Base-by-base conservation (phyloP, 2,113 vertebrate genomes). In the Gila orcuttii region DNA sequence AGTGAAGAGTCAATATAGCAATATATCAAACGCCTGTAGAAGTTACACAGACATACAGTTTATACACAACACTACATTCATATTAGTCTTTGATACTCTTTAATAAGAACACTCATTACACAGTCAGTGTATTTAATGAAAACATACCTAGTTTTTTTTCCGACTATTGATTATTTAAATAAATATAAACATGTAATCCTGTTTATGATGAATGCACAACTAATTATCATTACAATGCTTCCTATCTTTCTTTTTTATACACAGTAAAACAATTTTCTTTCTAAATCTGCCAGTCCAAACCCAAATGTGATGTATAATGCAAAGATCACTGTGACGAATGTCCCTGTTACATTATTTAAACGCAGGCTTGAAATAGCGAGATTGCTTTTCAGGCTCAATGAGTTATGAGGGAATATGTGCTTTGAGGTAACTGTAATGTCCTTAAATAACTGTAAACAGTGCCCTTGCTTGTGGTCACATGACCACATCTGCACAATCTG, bases 261-360 rank as follows among this genome's bases (percentile, higher is more conserved):
- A 8, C 9, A 77, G 19, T 55, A 6, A 25, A 12, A 33, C 28
- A 12, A 23, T 11, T 31, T 77, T 77, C 47, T 21, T 73, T 77
- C 15, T 77, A 31, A 77, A 55, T 52, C 75, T 77, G 75, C 17
- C 60, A n/a, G 57, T 25, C 62, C 45, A 60, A 36, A 80, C 36
- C 23, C 36, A 80, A 42, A 64, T 80, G 55, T 71, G 47, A 82
- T 82, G 47, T 39, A 82, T 82, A 82, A 68, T 52, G 25, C 25
- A 82, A 45, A 66, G 64, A 52, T 71, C 21, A n/a, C 60, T 64
- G 21, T 55, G 80, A 82, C 11, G 45, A 69, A 69, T 69, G 80
- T 69, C 45, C 25, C 80, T 52, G 19, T 71, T 82, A 71, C 10
- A 71, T 82, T 82, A 82, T 82, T 82, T 2, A 82, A 82, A 82